Percentiles rank a stretch among this genome's conserved stretches.
phyloP scores from a whole-genome alignment of 2,888 invertebrate genomes.

The Merodon equestris region DNA sequence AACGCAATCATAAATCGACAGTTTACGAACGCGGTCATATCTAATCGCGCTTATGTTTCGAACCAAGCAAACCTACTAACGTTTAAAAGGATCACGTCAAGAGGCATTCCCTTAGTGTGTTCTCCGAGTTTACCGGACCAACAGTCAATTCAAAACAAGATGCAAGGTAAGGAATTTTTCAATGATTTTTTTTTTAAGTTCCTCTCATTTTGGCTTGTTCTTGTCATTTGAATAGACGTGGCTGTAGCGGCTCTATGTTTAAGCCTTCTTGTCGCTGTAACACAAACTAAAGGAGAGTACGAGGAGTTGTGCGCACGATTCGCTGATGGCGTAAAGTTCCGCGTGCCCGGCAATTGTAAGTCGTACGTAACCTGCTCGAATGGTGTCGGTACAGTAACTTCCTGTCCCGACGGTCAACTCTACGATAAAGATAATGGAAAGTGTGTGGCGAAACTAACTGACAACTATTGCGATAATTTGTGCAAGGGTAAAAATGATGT shows the following conservation, averaged over 20 bases:
- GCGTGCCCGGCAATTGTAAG: slow-evolving; percentile 73
- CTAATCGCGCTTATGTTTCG: slow-evolving; percentile 28
- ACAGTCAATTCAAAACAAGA: slow-evolving; percentile 8
- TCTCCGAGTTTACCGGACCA: slow-evolving; percentile 7
- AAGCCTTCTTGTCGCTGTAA: not conserved
- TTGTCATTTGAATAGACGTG: no score
- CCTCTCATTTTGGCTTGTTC: no score
- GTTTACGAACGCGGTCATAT: slow-evolving; percentile 4
- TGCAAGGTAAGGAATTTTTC: slow-evolving; percentile 35
- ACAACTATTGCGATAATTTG: slow-evolving; percentile 71
- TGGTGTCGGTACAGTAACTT: slow-evolving; percentile 49
- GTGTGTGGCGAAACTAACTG: slow-evolving; percentile 69
- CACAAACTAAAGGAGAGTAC: slow-evolving; percentile 14
- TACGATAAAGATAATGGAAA: slow-evolving; percentile 69
- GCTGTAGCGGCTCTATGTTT: no score
- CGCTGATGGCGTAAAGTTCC: slow-evolving; percentile 70
- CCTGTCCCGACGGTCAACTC: slow-evolving; percentile 63
- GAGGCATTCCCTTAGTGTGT: slow-evolving; percentile 20
- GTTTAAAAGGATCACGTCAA: slow-evolving; percentile 28
- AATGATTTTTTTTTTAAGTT: no score
- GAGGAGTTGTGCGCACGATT: slow-evolving; percentile 37
- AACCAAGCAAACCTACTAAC: not conserved
- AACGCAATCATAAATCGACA: no score
- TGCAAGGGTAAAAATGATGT: slow-evolving; percentile 69
- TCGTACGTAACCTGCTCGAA: slow-evolving; percentile 72